Evolutionary conservation across 2,888 invertebrate species (phyloP), one percentile per base, ranked within the genome.

Genomic region (Lasiommata megera): DNA sequence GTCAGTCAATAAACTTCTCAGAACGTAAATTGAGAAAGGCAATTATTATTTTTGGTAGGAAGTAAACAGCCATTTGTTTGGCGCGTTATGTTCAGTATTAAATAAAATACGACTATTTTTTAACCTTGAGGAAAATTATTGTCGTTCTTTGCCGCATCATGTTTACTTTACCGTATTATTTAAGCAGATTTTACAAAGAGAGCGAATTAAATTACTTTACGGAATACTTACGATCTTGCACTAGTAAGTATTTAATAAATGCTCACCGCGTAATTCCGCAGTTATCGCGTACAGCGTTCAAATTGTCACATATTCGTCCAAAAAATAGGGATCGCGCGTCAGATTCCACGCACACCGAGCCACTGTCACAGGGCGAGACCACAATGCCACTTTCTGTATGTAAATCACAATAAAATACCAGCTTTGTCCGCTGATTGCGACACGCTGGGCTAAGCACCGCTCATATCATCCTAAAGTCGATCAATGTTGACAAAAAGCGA

Each of bases 401-500:
- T 82, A 82, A 84, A 88, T 86, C 85, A 89, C 88, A 88, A 88
- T 88, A 86, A 88, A 88, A 87, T 84, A 82, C 77, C 77, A 80
- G 82, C 83, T 84, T 88, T 88, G 88, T 88, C 70, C 74, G 74
- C 74, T 81, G 80, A 85, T 88, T 88, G 80, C 88, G 88, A 87
- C 88, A 88, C 83, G 85, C 76, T 78, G 79, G 77, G 80, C 80
- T 83, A 82, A 84, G 79, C 88, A 86, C 80, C 72, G 69, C 72
- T 75, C 75, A 68, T 69, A 76, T 77, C 79, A 77, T 77, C 77
- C 77, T 73, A 76, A 71, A 65, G 68, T 69, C 71, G 69, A 68
- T 70, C 67, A 68, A 66, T 72, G 54, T 53, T 54, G 41, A 58
- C 56, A 70, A 58, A 64, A 56, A 67, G 64, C 71, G 64, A 77